Percentiles rank a stretch among this genome's conserved stretches.
These are phyloP conservation scores for Anabas testudineus DNA, from an alignment of 2,797 vertebrate genomes.

Conservation along the genomic window DNA sequence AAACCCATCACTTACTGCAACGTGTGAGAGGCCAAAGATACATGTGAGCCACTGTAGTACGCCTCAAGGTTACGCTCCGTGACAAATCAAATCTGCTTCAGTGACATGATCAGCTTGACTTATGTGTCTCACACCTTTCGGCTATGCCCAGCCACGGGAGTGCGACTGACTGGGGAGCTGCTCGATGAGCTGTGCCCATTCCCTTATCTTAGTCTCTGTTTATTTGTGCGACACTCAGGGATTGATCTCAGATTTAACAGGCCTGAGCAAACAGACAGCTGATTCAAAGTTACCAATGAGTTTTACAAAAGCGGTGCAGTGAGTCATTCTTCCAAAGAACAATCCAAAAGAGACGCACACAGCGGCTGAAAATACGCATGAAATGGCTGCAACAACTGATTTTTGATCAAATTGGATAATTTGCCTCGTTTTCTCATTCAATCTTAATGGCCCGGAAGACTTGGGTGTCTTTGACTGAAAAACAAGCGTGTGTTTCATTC, in stretches of 20 bases:
- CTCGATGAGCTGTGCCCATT: constrained; percentile 57
- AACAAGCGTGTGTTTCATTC: no score
- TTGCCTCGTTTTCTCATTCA: no score
- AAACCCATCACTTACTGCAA: constrained; percentile 61
- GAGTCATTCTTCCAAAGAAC: no score
- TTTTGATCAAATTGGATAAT: no score
- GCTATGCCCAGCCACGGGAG: constrained; percentile 45
- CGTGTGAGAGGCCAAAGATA: constrained; percentile 53
- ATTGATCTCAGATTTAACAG: constrained; percentile 27
- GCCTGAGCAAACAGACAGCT: constrained; percentile 13
- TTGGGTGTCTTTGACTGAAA: no score
- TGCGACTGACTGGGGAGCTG: constrained; percentile 57
- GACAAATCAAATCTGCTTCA: constrained; percentile 80
- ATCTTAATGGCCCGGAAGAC: no score
- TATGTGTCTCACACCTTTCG: constrained; percentile 76
- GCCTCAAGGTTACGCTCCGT: constrained; percentile 77
- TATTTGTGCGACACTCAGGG: constrained; percentile 27
- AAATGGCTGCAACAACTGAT: no score
- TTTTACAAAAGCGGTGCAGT: not conserved
- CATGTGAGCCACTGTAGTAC: constrained; percentile 60
- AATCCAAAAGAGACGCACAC: no score
- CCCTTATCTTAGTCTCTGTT: constrained; percentile 39
- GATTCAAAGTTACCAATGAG: constrained; percentile 5
- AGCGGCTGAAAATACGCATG: no score
- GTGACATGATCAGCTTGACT: constrained; percentile 66